These are phyloP conservation scores for Laupala kohalensis DNA, from an alignment of 1,140 invertebrate genomes.

Conservation along the genomic window DNA sequence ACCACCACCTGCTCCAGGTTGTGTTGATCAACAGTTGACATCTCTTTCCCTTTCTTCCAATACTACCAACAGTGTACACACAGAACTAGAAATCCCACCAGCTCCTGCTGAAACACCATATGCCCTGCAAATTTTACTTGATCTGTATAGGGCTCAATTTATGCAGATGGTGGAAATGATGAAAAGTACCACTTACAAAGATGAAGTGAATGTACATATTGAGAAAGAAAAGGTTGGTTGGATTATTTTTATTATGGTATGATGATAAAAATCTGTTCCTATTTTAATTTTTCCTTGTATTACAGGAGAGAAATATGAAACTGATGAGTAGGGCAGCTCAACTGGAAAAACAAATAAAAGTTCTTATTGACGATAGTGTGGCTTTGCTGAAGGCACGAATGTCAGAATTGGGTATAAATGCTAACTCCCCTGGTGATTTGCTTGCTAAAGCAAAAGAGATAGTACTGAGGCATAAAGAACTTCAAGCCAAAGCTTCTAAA, in stretches of 20 bases:
- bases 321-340: constrained; percentile 65
- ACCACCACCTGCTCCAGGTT: constrained; percentile 69
- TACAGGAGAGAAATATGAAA: constrained; percentile 63
- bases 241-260: not conserved
- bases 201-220: constrained; percentile 61
- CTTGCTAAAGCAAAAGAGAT: constrained; percentile 85
- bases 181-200: constrained; percentile 60
- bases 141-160: constrained; percentile 71
- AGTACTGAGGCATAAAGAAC: constrained; percentile 76
- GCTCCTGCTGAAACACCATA: constrained; percentile 68
- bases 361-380: constrained; percentile 84
- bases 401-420: constrained; percentile 77
- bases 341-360: constrained; percentile 81
- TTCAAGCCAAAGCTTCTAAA: constrained; percentile 72
- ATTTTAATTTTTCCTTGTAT: constrained; percentile 14
- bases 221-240: constrained; percentile 55
- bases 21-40: constrained; percentile 77
- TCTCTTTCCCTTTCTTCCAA: constrained; percentile 44
- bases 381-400: constrained; percentile 76
- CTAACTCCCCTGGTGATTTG: constrained; percentile 68
- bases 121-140: constrained; percentile 69
- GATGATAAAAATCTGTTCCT: not conserved
- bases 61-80: constrained; percentile 49
- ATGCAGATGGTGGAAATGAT: constrained; percentile 67
- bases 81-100: constrained; percentile 65